phyloP scores from a whole-genome alignment of 2,797 vertebrate genomes.

The Vireo griseus region DNA sequence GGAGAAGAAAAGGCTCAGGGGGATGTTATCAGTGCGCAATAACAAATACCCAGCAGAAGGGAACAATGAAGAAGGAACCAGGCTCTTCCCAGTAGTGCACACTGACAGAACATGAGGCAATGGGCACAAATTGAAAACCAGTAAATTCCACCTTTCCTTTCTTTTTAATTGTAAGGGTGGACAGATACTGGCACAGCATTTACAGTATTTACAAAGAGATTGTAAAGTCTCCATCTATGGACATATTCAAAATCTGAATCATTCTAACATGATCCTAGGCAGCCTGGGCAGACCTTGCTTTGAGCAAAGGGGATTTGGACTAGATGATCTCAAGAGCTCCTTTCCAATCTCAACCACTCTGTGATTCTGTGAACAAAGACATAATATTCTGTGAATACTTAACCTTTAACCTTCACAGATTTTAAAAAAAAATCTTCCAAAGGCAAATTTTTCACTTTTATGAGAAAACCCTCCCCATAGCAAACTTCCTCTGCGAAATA shows the following conservation, averaged over 20 bases:
- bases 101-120: neutral
- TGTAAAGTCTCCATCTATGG: neutral
- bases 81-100: neutral
- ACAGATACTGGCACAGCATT: neutral
- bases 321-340: neutral
- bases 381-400: neutral
- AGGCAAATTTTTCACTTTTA: neutral
- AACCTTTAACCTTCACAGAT: neutral
- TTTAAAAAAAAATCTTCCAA: neutral
- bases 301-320: neutral
- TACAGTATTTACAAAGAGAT: too few relatives aligned
- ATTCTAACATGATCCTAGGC: neutral
- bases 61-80: neutral
- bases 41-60: neutral
- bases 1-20: neutral
- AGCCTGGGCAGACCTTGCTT: neutral
- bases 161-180: neutral
- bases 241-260: neutral
- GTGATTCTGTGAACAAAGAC: neutral
- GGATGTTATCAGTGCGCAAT: neutral
- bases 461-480: neutral
- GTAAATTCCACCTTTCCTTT: neutral
- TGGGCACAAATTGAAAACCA: neutral
- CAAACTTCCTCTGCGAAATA: slow-evolving; percentile 1
- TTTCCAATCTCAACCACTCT: neutral